Evolutionary conservation across 2,888 invertebrate genomes (phyloP).

Genomic region (Palloptera scutellata): DNA sequence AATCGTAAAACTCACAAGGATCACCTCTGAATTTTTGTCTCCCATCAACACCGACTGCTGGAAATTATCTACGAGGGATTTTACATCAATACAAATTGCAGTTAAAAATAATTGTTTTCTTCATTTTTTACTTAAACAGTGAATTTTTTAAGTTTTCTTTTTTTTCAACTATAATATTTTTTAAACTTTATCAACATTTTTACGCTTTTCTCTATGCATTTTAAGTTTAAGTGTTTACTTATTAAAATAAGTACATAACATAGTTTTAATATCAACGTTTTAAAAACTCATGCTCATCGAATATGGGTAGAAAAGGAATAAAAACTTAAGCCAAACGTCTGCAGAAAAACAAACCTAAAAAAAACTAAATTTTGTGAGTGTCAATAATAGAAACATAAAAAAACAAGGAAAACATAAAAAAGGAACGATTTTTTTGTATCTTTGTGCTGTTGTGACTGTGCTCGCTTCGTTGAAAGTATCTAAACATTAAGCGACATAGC

Average conservation of each 20-base stretch:
- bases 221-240: too few relatives aligned
- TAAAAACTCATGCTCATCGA: too few relatives aligned
- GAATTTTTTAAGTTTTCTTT: too few relatives aligned
- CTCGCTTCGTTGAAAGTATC: neutral
- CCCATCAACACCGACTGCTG: neutral
- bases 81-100: neutral
- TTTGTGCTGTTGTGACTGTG: neutral
- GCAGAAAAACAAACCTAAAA: neutral
- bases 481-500: neutral
- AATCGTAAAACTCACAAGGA: neutral
- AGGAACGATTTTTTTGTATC: neutral
- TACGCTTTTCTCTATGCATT: too few relatives aligned
- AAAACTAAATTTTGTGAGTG: constrained; percentile 39
- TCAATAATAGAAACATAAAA: constrained; percentile 24
- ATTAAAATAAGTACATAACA: too few relatives aligned
- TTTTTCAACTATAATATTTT: too few relatives aligned
- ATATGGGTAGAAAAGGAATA: too few relatives aligned
- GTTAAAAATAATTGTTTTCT: neutral
- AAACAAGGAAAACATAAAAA: constrained; percentile 20
- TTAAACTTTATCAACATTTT: too few relatives aligned
- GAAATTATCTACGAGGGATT: neutral
- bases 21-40: neutral
- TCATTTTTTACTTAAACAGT: neutral
- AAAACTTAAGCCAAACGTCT: too few relatives aligned
- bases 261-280: too few relatives aligned